Percentiles rank a stretch among this genome's conserved stretches.
Evolutionary conservation across 2,113 vertebrate genomes (phyloP).

Genomic region (Hydrochoerus hydrochaeris): DNA sequence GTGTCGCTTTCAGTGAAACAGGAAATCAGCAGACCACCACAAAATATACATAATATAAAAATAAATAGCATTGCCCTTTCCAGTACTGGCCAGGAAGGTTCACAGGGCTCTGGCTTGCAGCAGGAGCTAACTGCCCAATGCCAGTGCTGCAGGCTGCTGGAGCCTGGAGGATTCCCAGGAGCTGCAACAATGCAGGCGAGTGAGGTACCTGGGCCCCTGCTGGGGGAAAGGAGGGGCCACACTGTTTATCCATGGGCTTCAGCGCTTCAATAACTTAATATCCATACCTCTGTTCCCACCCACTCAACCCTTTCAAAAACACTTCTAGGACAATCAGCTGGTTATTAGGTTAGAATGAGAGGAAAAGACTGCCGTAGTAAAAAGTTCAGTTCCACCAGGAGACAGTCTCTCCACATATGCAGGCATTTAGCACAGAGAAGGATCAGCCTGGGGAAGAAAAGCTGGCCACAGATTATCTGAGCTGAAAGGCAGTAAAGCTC

Average conservation of each 20-base stretch:
- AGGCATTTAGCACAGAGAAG: neutral
- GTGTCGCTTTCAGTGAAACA: constrained; percentile 87
- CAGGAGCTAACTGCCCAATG: constrained; percentile 83
- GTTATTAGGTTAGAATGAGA: neutral
- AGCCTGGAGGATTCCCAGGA: constrained; percentile 34
- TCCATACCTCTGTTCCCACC: neutral
- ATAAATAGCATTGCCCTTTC: constrained; percentile 90
- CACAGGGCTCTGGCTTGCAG: constrained; percentile 81
- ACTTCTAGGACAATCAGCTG: neutral
- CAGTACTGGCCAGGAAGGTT: constrained; percentile 87
- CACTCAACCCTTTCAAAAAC: constrained; percentile 8
- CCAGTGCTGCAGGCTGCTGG: constrained; percentile 71
- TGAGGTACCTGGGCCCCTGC: constrained; percentile 59
- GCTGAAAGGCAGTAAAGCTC: neutral
- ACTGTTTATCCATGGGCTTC: neutral
- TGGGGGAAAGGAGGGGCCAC: neutral
- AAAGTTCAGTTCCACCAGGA: neutral
- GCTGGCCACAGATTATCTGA: neutral
- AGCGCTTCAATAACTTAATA: constrained; percentile 30
- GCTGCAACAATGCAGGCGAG: constrained; percentile 49
- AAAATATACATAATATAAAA: constrained; percentile 91
- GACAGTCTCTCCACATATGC: neutral
- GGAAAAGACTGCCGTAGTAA: neutral
- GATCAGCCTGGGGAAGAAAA: neutral
- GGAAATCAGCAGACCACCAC: constrained; percentile 89